Conservation (phyloP, 1,140 invertebrate species). For the Bombus waltoni region DNA sequence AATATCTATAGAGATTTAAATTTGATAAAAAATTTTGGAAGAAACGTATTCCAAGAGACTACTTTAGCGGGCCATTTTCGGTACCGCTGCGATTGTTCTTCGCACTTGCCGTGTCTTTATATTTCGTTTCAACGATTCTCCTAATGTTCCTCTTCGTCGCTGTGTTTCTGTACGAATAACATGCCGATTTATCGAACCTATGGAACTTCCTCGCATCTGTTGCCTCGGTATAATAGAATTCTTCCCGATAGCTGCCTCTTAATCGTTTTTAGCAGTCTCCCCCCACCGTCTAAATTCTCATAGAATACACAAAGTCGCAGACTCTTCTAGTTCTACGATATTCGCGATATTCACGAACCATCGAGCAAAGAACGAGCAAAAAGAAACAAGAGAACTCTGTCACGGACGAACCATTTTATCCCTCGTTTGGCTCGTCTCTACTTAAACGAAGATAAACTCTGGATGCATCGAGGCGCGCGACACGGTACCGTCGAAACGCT, state of each 20-base stretch:
- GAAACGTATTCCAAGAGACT: not conserved
- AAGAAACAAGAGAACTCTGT: not conserved
- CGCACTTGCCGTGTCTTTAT: not conserved
- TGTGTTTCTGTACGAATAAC: not conserved
- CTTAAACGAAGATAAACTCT: not conserved
- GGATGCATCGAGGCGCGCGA: not conserved
- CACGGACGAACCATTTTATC: not conserved
- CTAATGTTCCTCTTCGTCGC: not conserved
- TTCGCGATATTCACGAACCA: not conserved
- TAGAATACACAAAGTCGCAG: not conserved
- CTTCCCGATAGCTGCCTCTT: not conserved
- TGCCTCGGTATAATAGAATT: not conserved
- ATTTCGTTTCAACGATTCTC: not conserved
- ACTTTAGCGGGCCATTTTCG: no score
- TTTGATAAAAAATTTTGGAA: not conserved
- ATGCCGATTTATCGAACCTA: not conserved
- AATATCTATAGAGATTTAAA: not conserved
- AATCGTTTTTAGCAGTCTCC: not conserved
- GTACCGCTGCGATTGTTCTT: not conserved
- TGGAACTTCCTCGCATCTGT: not conserved
- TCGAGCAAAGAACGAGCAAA: not conserved
- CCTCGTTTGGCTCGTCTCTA: not conserved
- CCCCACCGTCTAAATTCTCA: not conserved
- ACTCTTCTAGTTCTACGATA: not conserved
- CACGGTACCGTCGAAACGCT: not conserved